phyloP scores from a whole-genome alignment of 2,888 invertebrate genomes.

The Corythucha ciliata region DNA sequence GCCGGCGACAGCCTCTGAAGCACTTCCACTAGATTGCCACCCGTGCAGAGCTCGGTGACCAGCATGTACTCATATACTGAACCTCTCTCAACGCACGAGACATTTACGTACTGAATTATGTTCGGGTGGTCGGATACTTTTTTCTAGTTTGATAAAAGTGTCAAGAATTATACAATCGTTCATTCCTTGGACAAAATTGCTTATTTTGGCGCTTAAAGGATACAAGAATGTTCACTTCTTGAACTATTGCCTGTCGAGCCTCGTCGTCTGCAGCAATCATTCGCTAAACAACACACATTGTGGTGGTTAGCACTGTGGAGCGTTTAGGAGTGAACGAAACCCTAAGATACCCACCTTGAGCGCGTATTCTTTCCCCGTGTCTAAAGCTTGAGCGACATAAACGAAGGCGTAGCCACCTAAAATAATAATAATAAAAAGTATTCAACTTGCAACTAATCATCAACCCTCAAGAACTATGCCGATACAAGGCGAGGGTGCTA shows the following conservation, averaged over 20 bases:
- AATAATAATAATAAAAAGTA: too few relatives aligned
- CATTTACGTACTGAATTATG: constrained; percentile 81
- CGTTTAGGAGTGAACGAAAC: too few relatives aligned
- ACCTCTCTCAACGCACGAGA: constrained; percentile 69
- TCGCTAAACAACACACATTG: constrained; percentile 47
- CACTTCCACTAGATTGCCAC: constrained; percentile 58
- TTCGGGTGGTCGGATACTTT: constrained; percentile 85
- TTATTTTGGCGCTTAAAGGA: constrained; percentile 31
- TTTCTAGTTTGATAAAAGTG: constrained; percentile 46
- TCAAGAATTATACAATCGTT: constrained; percentile 9
- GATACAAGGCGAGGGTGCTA: too few relatives aligned
- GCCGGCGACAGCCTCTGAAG: constrained; percentile 51
- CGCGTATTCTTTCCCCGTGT: constrained; percentile 80
- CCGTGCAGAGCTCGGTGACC: constrained; percentile 86
- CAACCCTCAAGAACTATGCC: too few relatives aligned
- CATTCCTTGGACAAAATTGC: not conserved
- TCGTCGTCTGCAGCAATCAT: constrained; percentile 74
- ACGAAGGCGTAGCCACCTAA: constrained; percentile 94
- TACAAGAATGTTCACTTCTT: constrained; percentile 67
- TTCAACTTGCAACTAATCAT: too few relatives aligned
- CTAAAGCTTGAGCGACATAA: constrained; percentile 83
- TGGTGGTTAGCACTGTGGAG: too few relatives aligned
- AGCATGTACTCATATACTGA: too few relatives aligned
- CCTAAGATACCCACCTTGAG: constrained; percentile 58
- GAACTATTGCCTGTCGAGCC: constrained; percentile 65